Base-by-base conservation (phyloP, 2,888 invertebrate genomes). In the Diaprepes abbreviatus region DNA sequence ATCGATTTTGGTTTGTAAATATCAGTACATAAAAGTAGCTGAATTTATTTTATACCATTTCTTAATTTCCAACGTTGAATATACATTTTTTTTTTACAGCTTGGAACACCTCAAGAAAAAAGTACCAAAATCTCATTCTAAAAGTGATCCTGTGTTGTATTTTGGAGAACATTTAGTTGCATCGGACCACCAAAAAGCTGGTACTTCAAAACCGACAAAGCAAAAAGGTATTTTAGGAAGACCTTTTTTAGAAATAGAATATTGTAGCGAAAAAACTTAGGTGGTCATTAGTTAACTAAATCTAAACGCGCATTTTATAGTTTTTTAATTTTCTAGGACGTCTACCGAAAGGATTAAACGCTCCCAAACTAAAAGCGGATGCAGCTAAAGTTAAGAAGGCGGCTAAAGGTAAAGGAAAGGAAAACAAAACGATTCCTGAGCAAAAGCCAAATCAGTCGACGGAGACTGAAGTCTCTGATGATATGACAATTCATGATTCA, bases 401-500 rank as follows among this genome's bases (percentile, higher is more conserved):
- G 43, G 9, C 9, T 4, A 21, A 12, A 24, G 24, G 24, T 14
- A 12, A 54, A 54, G 16, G 50, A 19, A 24, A 5, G 5, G 5
- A 24, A 24, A 24, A 24, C 3, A 24, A 31, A 33, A 28, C 4
- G 5, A 33, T 10, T n/a, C n/a, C 17, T 3, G 7, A 19, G 9
- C 9, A 45, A 10, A 36, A 21, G 14, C 3, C 21, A 3, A 45
- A 9, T 6, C 48, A 33, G 24, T 19, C 48, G 9, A 48, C 60
- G 5, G 60, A 48, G 4, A 60, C 50, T 14, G 60, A 21, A n/a
- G 31, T 7, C 1, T 50, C 60, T n/a, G 36, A 55, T 17, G 35
- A 60, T 3, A 50, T 60, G 24, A 12, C 60, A 6, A 48, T 60
- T n/a, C 48, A 60, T 16, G 60, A 60, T 31, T 50, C 36, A n/a